These are phyloP conservation scores for Apostichopus leukothele DNA, from an alignment of 53 echinoderm and acorn worm species.

Conservation along the genomic window DNA sequence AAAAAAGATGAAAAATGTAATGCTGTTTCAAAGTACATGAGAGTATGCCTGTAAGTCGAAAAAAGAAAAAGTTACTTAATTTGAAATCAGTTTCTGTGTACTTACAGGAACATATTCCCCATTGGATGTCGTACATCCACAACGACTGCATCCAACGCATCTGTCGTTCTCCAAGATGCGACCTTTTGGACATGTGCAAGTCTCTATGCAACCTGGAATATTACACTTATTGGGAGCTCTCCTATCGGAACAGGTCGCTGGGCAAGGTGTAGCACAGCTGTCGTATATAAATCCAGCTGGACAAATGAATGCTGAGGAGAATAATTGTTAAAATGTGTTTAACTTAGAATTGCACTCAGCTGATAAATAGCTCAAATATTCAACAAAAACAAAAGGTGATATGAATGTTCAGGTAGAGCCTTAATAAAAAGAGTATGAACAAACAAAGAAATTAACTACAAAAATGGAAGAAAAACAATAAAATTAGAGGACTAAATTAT, in stretches of 20 bases:
- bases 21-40: too few relatives aligned
- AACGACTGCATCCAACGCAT: constrained; percentile 51
- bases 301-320: constrained; percentile 52
- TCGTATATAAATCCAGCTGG: constrained; percentile 60
- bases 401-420: too few relatives aligned
- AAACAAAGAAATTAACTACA: too few relatives aligned
- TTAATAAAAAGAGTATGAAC: too few relatives aligned
- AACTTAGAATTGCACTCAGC: too few relatives aligned
- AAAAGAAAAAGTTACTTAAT: too few relatives aligned
- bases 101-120: constrained; percentile 60
- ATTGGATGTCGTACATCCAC: constrained; percentile 57
- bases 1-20: too few relatives aligned
- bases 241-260: constrained; percentile 54
- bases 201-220: constrained; percentile 52
- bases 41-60: too few relatives aligned
- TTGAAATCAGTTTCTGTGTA: background rate
- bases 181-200: constrained; percentile 70
- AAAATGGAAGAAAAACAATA: too few relatives aligned
- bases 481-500: too few relatives aligned
- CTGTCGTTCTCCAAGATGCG: constrained; percentile 54
- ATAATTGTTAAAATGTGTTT: background rate
- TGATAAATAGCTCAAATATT: too few relatives aligned
- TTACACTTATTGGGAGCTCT: constrained; percentile 11
- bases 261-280: constrained; percentile 66
- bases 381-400: too few relatives aligned